These are phyloP conservation scores for Candoia aspera DNA, from an alignment of 2,113 vertebrate genomes.

Conservation along the genomic window DNA sequence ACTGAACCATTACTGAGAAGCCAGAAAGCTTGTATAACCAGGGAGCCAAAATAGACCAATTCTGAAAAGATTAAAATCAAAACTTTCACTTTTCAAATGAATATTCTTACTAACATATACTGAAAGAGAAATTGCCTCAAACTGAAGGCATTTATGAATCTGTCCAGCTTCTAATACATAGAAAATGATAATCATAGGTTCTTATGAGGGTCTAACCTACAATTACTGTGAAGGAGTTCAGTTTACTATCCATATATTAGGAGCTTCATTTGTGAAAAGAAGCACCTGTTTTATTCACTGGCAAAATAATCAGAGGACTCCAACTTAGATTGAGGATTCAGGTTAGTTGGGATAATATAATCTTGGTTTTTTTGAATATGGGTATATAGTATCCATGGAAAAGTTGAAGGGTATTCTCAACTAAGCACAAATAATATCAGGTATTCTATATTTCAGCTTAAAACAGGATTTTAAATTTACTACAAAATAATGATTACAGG, in stretches of 20 bases:
- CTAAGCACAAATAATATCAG: not conserved
- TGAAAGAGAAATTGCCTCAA: not conserved
- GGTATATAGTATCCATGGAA: not conserved
- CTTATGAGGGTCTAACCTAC: not conserved
- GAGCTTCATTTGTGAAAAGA: slow-evolving; percentile 38
- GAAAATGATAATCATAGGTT: slow-evolving; percentile 42
- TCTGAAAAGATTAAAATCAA: slow-evolving; percentile 50
- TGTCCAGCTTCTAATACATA: slow-evolving; percentile 28
- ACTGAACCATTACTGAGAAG: slow-evolving; percentile 28
- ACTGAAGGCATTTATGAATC: slow-evolving; percentile 31
- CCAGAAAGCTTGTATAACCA: slow-evolving; percentile 29
- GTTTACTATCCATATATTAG: slow-evolving; percentile 13
- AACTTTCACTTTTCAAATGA: slow-evolving; percentile 54
- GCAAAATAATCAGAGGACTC: slow-evolving; percentile 9
- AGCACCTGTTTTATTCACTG: slow-evolving; percentile 8
- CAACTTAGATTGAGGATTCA: not conserved
- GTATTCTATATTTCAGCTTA: not conserved
- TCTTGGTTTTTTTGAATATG: not conserved
- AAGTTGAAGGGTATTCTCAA: not conserved
- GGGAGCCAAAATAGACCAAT: slow-evolving; percentile 25
- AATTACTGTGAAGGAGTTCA: slow-evolving; percentile 11
- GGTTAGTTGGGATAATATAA: not conserved
- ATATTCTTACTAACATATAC: slow-evolving; percentile 33
- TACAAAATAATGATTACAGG: not conserved
- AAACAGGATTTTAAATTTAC: not conserved